Base-by-base conservation (phyloP, 2,113 vertebrate genomes). In the Hyla sarda region DNA sequence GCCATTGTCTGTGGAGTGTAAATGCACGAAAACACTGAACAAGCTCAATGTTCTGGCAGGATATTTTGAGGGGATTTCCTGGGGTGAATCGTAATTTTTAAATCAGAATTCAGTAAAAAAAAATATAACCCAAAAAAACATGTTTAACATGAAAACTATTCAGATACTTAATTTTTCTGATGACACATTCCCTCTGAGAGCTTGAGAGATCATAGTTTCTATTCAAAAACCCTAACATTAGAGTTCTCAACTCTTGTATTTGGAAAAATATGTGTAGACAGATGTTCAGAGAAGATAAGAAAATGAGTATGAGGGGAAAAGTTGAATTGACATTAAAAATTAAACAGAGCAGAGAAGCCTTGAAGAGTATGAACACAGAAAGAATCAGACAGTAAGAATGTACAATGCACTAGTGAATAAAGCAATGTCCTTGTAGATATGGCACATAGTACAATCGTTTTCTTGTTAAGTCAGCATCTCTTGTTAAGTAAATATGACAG, bases 361-460 rank as follows among this genome's bases (percentile, higher is more conserved):
- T 21, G 52, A 79, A 41, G 11, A 58, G 32, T n/a, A 12, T 41
- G 76, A 79, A 58, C 76, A 79, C 16, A 79, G 52, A n/a, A 79
- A 54, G 19, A 79, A n/a, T n/a, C n/a, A n/a, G 21, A 58, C 76
- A 79, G 21, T 28, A 17, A 74, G 2, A 74, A 34, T 14, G 47
- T 52, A 77, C 25, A 77, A 54, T 54, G 75, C 52, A 78, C 50
- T 23, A 37, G 30, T 6, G 21, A 79, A 37, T 41, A 13, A 41
- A 79, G 76, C 32, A 58, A 58, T 58, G 52, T 60, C 34, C 12
- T 48, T 75, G 73, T 17, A 75, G 23, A 16, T 75, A 60, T 58
- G 52, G 32, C 76, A 41, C 76, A 23, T 58, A 79, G 58, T 79
- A 79, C 76, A 79, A 54, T n/a, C 21, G 37, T 60, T 25, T 60